Percentiles rank a stretch among this genome's conserved stretches.
Evolutionary conservation across 2,888 invertebrate genomes (phyloP).

Genomic region (Himalopsyche tibetana): DNA sequence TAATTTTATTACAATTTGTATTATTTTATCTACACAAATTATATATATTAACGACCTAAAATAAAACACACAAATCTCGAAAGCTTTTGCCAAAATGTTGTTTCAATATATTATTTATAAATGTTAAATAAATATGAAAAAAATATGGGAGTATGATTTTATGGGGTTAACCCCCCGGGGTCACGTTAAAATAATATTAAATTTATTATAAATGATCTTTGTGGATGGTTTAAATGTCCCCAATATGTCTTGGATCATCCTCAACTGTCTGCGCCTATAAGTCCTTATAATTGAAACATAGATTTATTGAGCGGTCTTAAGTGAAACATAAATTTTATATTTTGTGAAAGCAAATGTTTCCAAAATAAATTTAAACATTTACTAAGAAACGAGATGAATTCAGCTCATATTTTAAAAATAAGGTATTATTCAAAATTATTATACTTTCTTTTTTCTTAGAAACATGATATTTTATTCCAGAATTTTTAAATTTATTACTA

Average conservation of each 20-base stretch:
- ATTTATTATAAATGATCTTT: conserved; percentile 29
- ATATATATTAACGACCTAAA: neutral
- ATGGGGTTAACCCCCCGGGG: neutral
- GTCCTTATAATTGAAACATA: conserved; percentile 39
- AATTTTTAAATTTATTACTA: too few species aligned
- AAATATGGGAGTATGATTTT: neutral
- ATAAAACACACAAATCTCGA: neutral
- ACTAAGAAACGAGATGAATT: neutral
- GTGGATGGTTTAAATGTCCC: neutral
- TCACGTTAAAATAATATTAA: conserved; percentile 39
- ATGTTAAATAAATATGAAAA: neutral
- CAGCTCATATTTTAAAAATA: neutral
- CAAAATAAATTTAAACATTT: neutral
- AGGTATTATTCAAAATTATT: too few species aligned
- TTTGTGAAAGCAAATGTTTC: neutral
- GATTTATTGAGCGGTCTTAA: conserved; percentile 24
- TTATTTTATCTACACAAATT: neutral
- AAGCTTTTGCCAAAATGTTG: neutral
- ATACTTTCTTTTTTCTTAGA: too few species aligned
- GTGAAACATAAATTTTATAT: conserved; percentile 28
- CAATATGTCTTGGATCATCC: conserved; percentile 17
- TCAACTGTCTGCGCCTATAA: neutral
- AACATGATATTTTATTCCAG: too few species aligned
- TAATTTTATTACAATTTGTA: neutral
- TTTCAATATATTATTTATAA: neutral